Conservation (phyloP, 2,888 invertebrate genomes). For the Drosophila paramelanica region DNA sequence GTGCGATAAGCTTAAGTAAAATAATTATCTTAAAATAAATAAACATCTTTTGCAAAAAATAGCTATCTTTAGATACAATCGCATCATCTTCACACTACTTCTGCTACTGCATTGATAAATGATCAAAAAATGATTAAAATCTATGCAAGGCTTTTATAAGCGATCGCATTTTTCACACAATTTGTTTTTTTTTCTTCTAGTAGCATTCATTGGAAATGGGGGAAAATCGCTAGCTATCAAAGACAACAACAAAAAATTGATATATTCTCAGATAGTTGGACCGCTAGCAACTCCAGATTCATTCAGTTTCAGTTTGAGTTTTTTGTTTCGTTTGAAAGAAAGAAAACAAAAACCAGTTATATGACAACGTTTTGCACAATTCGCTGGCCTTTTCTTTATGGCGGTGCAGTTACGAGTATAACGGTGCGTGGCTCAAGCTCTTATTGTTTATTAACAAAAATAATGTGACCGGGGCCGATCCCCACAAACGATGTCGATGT, state of each 20-base stretch:
- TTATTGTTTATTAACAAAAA: slow-evolving; percentile 68
- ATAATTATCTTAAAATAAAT: too few relatives aligned
- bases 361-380: slow-evolving; percentile 65
- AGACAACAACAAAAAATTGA: background rate
- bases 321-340: slow-evolving; percentile 11
- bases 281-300: slow-evolving; percentile 13
- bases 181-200: slow-evolving; percentile 7
- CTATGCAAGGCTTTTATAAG: slow-evolving; percentile 2
- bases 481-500: slow-evolving; percentile 44
- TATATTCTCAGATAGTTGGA: slow-evolving; percentile 11
- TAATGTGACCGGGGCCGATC: slow-evolving; percentile 29
- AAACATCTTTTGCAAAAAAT: too few relatives aligned
- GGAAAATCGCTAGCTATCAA: slow-evolving; percentile 23
- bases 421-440: slow-evolving; percentile 56
- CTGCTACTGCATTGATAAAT: slow-evolving; percentile 9
- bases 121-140: slow-evolving; percentile 6
- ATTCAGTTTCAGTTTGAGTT: slow-evolving; percentile 41
- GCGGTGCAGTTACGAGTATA: slow-evolving; percentile 61
- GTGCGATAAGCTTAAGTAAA: too few relatives aligned
- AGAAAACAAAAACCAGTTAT: slow-evolving; percentile 54
- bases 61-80: slow-evolving; percentile 5
- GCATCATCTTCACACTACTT: background rate
- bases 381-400: slow-evolving; percentile 26
- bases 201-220: slow-evolving; percentile 28
- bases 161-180: slow-evolving; percentile 44